Evolutionary conservation across 2,888 invertebrate species (phyloP), one percentile per base, ranked within the genome.

Genomic region (Yponomeuta cagnagella): DNA sequence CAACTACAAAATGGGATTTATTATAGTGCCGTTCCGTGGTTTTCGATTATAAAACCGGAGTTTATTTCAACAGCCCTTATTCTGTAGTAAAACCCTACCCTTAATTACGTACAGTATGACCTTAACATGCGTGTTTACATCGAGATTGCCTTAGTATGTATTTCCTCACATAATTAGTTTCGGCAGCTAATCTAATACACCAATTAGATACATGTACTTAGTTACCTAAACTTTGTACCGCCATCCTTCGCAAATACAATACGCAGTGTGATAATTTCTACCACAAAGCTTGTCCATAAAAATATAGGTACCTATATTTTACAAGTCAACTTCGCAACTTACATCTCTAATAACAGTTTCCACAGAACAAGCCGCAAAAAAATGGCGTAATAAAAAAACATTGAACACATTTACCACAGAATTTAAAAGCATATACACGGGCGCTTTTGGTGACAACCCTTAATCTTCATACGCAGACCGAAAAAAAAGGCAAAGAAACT

Each of bases 121-220:
- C 48, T 70, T 70, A 12, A 64, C 70, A 10, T 48, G 63, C n/a
- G 23, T 64, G 64, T 70, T 70, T 43, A 43, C 70, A n/a, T 10
- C 64, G 70, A 70, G 63, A 63, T 58, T 70, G 63, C 63, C 48
- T 15, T 70, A 5, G 37, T 43, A 30, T 23, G 63, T 67, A 43
- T 43, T 70, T 5, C 37, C 43, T 43, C 70, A 15, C 23, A 10
- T 70, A 70, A 70, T 70, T 70, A 70, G 70, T 70, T 70, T 63
- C 8, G 30, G 58, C 31, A 30, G 12, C 33, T 58, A 58, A 58
- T 58, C 15, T 58, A 2, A 58, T 58, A 58, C 52, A 15, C 52
- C 52, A 15, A 58, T 58, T 58, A 58, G 15, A 58, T 58, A 58
- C 52, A 58, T 15, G 15, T 58, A 58, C 52, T 9, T 52, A 52